Evolutionary conservation across 2,797 vertebrate species (phyloP).

Genomic region (Sphaeramia orbicularis): DNA sequence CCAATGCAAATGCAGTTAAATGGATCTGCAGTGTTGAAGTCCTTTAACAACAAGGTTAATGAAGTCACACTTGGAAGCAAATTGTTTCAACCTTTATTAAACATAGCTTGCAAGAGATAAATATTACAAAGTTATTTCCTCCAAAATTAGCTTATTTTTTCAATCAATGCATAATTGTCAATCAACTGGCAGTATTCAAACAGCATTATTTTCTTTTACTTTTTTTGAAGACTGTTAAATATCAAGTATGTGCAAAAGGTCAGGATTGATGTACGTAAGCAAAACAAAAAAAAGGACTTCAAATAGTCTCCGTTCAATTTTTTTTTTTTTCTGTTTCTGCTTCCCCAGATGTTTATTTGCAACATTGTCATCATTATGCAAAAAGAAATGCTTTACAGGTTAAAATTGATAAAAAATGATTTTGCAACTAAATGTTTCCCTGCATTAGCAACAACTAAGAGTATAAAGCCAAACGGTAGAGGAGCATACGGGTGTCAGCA

Average conservation of each 20-base stretch:
- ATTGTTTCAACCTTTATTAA: slow-evolving; percentile 99
- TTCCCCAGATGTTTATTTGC: slow-evolving; percentile 66
- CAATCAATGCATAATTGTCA: slow-evolving; percentile 93
- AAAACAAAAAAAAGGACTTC: slow-evolving; percentile 64
- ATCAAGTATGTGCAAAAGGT: slow-evolving; percentile 95
- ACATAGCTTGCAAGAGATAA: slow-evolving; percentile 99
- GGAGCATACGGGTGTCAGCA: slow-evolving; percentile 45
- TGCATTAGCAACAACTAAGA: slow-evolving; percentile 69
- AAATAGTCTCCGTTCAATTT: slow-evolving; percentile 70
- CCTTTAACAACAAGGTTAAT: slow-evolving; percentile 23
- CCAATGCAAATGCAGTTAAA: too few relatives aligned
- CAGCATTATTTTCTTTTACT: slow-evolving; percentile 88
- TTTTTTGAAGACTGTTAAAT: slow-evolving; percentile 94
- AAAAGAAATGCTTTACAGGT: slow-evolving; percentile 60
- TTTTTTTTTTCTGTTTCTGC: slow-evolving; percentile 53
- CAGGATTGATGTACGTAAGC: slow-evolving; percentile 82
- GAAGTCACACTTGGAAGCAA: slow-evolving; percentile 84
- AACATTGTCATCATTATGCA: slow-evolving; percentile 74
- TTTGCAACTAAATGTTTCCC: slow-evolving; percentile 67
- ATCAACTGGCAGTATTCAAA: slow-evolving; percentile 94
- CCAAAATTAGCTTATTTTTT: slow-evolving; percentile 98
- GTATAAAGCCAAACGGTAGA: slow-evolving; percentile 49
- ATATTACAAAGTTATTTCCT: slow-evolving; percentile 99
- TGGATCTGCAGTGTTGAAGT: background rate
- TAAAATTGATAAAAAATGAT: slow-evolving; percentile 53